Percentiles rank a stretch among this genome's conserved stretches.
Evolutionary conservation across 2,888 invertebrate species (phyloP).

Genomic region (Adelphocoris suturalis): DNA sequence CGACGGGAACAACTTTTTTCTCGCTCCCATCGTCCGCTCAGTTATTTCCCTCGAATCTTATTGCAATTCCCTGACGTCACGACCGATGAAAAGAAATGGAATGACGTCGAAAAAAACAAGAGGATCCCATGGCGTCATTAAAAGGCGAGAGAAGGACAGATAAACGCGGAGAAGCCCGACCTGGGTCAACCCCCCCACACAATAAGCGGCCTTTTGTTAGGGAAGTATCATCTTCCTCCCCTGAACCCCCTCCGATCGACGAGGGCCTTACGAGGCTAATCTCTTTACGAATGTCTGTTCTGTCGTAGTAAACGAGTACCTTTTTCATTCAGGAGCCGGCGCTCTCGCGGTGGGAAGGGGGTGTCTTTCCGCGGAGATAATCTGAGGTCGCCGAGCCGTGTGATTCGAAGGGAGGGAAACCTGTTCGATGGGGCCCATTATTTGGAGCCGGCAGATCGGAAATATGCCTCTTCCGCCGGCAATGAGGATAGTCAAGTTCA

Average conservation of each 20-base stretch:
- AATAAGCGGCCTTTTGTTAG: conserved; percentile 39
- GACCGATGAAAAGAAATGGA: conserved; percentile 30
- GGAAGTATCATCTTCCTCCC: conserved; percentile 5
- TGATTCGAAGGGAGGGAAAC: background rate
- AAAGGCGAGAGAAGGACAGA: conserved; percentile 28
- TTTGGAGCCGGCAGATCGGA: background rate
- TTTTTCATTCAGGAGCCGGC: conserved; percentile 13
- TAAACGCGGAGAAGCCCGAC: conserved; percentile 11
- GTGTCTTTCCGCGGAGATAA: background rate
- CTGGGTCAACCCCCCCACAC: conserved; percentile 19
- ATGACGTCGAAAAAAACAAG: background rate
- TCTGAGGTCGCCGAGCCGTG: background rate
- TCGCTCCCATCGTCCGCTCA: background rate
- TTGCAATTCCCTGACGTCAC: conserved; percentile 22
- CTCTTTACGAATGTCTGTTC: conserved; percentile 58
- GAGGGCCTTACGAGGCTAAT: conserved; percentile 56
- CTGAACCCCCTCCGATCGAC: conserved; percentile 4
- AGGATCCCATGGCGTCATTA: conserved; percentile 33
- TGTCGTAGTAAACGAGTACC: background rate
- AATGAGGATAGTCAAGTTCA: background rate
- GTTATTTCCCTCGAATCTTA: conserved; percentile 35
- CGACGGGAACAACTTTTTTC: background rate
- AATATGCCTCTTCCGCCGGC: background rate
- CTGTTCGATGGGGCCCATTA: conserved; percentile 1
- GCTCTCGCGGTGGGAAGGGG: background rate